Percentiles rank a stretch among this genome's conserved stretches.
Conservation (phyloP, 2,797 vertebrate genomes). For the Xiphorhynchus erythropygius region DNA sequence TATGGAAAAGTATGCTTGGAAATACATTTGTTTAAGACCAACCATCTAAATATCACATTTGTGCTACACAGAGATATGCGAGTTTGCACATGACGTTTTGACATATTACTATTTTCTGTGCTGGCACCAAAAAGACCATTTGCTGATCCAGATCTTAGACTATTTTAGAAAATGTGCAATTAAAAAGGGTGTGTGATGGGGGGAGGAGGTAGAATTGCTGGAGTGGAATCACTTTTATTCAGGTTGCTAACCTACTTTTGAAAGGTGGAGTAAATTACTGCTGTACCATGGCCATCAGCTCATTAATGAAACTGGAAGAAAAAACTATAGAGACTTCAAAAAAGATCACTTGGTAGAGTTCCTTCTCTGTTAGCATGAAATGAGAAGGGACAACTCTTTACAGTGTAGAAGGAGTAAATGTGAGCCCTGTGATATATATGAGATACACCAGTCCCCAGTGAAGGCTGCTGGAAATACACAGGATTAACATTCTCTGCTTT, state of each 20-base stretch:
- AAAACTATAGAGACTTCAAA: not conserved
- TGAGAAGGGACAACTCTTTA: not conserved
- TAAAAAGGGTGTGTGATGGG: not conserved
- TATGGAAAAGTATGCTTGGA: not conserved
- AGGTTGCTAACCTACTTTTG: not conserved
- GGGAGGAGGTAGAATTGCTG: not conserved
- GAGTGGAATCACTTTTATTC: not conserved
- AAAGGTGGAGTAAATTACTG: not conserved
- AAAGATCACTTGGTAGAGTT: not conserved
- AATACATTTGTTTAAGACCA: not conserved
- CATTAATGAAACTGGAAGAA: not conserved
- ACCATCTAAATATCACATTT: not conserved
- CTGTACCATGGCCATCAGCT: not conserved
- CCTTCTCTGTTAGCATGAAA: not conserved
- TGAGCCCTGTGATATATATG: not conserved
- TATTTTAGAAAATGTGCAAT: constrained; percentile 16
- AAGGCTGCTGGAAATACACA: not conserved
- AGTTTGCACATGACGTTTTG: not conserved
- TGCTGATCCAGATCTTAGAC: not conserved
- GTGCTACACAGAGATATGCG: not conserved
- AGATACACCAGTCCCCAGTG: not conserved
- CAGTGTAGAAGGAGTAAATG: not conserved
- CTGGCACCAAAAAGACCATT: not conserved
- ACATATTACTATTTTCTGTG: not conserved
- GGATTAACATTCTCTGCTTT: not conserved